Percentiles rank a stretch among this genome's conserved stretches.
Evolutionary conservation across 2,113 vertebrate species (phyloP).

Genomic region (Coracopsis vasa): DNA sequence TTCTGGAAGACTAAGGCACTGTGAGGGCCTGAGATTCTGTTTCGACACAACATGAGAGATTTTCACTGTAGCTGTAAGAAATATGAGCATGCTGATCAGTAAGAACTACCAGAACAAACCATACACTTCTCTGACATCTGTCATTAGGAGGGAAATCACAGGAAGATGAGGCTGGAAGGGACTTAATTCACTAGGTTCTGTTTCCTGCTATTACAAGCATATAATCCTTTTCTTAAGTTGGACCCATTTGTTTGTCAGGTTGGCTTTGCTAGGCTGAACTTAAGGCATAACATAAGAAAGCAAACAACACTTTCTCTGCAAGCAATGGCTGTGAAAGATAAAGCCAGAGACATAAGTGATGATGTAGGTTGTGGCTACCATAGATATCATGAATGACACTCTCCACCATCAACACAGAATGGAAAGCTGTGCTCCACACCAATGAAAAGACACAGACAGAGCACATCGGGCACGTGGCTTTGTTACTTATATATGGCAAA

Average conservation of each 20-base stretch:
- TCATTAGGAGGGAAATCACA: constrained; percentile 10
- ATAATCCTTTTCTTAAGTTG: not conserved
- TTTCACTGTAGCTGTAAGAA: not conserved
- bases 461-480: not conserved
- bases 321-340: not conserved
- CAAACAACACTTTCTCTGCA: not conserved
- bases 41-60: not conserved
- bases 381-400: not conserved
- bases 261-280: not conserved
- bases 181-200: not conserved
- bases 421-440: not conserved
- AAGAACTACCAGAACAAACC: not conserved
- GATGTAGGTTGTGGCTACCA: not conserved
- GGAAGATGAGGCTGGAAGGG: not conserved
- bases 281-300: not conserved
- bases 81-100: not conserved
- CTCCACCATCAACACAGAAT: not conserved
- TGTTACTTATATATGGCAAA: not conserved
- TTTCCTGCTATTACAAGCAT: constrained; percentile 21
- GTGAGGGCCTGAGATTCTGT: not conserved
- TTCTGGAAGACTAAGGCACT: too few species aligned
- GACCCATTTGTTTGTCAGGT: not conserved
- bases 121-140: not conserved
- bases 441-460: not conserved
- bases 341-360: not conserved